A percentile compares a stretch with the other conserved stretches of the same genome.
Evolutionary conservation across 2,888 invertebrate species (phyloP).

Genomic region (Conistra vaccinii): DNA sequence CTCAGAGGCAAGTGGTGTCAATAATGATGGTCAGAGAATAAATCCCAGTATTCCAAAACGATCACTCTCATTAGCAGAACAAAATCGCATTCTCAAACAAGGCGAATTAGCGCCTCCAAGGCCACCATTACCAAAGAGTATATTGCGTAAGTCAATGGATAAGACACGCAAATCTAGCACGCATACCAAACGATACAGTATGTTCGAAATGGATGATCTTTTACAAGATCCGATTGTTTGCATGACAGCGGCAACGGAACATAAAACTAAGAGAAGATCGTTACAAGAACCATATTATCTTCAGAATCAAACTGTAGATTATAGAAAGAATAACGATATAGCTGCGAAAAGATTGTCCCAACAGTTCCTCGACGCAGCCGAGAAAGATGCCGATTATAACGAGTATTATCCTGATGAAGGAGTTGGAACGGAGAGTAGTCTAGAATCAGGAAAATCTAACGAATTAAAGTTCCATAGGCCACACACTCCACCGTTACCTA

Average conservation of each 20-base stretch:
- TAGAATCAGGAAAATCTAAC: constrained; percentile 91
- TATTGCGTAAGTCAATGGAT: constrained; percentile 92
- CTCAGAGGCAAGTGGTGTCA: constrained; percentile 93
- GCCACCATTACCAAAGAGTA: constrained; percentile 94
- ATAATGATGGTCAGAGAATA: constrained; percentile 86
- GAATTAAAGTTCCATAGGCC: constrained; percentile 88
- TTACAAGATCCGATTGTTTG: constrained; percentile 87
- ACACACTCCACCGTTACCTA: constrained; percentile 89
- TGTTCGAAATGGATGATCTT: constrained; percentile 94
- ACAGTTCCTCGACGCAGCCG: constrained; percentile 89
- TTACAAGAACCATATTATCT: constrained; percentile 94
- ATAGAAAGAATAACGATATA: constrained; percentile 89
- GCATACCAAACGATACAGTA: constrained; percentile 93
- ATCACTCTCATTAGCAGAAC: constrained; percentile 92
- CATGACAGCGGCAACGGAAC: constrained; percentile 86
- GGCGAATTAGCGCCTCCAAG: constrained; percentile 92
- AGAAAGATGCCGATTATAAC: constrained; percentile 89
- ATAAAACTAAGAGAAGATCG: constrained; percentile 93
- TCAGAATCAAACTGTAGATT: constrained; percentile 88
- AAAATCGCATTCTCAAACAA: constrained; percentile 84
- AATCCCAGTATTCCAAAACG: constrained; percentile 92
- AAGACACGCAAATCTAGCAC: constrained; percentile 88
- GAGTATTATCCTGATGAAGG: constrained; percentile 92
- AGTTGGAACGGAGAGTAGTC: constrained; percentile 91
- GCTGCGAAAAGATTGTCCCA: constrained; percentile 89